Conservation (phyloP, 64 coral and sea anemone species). For the Trachythela sp. region DNA sequence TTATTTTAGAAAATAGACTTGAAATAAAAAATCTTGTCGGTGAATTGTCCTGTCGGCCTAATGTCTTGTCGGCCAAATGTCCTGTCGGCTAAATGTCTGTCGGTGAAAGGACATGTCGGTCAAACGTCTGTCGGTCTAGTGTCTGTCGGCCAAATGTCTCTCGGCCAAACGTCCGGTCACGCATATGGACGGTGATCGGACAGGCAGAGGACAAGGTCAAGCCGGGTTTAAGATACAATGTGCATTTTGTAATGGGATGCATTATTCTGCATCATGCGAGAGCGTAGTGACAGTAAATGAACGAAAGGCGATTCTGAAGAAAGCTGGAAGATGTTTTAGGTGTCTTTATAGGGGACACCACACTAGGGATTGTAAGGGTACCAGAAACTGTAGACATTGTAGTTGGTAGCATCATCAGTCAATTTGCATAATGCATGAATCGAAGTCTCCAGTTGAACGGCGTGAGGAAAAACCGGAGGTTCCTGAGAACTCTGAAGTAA, state of each 20-base stretch:
- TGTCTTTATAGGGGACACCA: conserved; percentile 16
- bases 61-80: too few relatives aligned
- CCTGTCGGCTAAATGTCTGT: too few relatives aligned
- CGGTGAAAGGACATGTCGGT: too few relatives aligned
- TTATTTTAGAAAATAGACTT: too few relatives aligned
- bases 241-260: conserved; percentile 11
- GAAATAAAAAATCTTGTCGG: too few relatives aligned
- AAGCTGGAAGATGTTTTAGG: conserved; percentile 12
- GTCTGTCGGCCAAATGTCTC: too few relatives aligned
- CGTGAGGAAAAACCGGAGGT: background rate
- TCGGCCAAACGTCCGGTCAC: too few relatives aligned
- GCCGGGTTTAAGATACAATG: conserved; percentile 8
- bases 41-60: too few relatives aligned
- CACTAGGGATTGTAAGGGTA: background rate
- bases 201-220: too few relatives aligned
- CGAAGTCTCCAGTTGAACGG: background rate
- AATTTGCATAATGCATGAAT: background rate
- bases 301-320: conserved; percentile 8
- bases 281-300: background rate
- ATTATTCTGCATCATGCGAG: conserved; percentile 39
- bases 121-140: too few relatives aligned
- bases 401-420: background rate
- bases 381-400: conserved; percentile 13
- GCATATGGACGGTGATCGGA: background rate
- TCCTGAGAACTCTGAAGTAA: conserved; percentile 3